Conservation (phyloP, 1,140 invertebrate genomes). For the Bombus waltoni region DNA sequence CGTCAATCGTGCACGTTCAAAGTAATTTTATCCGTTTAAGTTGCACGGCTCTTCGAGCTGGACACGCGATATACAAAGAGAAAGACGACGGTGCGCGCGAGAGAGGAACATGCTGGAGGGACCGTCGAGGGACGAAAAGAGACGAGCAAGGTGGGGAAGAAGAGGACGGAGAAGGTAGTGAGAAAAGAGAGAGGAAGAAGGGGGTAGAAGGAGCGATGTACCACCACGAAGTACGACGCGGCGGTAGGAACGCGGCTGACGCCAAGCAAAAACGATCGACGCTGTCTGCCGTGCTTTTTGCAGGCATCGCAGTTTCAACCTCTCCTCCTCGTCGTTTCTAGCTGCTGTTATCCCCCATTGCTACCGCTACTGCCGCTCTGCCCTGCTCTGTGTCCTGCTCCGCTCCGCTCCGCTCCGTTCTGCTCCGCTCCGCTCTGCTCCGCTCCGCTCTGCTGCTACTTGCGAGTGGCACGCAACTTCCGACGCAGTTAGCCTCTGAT, state of each 20-base stretch:
- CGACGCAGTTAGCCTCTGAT: slow-evolving; percentile 69
- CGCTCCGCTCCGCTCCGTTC: background rate
- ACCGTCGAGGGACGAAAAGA: background rate
- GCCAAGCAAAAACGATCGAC: slow-evolving; percentile 82
- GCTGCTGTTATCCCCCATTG: slow-evolving; percentile 67
- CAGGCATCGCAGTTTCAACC: slow-evolving; percentile 81
- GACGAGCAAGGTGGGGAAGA: background rate
- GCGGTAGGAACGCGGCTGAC: slow-evolving; percentile 83
- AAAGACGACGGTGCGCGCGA: slow-evolving; percentile 48
- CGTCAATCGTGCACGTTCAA: slow-evolving; percentile 54
- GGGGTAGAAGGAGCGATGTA: slow-evolving; percentile 78
- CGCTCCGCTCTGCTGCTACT: slow-evolving; percentile 37
- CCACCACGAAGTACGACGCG: slow-evolving; percentile 81
- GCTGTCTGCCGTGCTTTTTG: slow-evolving; percentile 83
- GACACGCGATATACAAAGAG: slow-evolving; percentile 71
- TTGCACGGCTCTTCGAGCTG: slow-evolving; percentile 66
- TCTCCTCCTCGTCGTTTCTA: slow-evolving; percentile 69
- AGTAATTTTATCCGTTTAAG: slow-evolving; percentile 74
- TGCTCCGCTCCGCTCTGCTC: slow-evolving; percentile 32
- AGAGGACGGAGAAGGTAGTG: background rate
- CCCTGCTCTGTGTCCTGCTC: background rate
- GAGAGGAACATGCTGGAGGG: background rate
- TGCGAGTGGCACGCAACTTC: slow-evolving; percentile 68
- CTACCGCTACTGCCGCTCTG: slow-evolving; percentile 51
- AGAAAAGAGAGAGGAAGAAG: background rate